Base-by-base conservation (phyloP, 2,888 invertebrate species). In the Drosophila demipolita region DNA sequence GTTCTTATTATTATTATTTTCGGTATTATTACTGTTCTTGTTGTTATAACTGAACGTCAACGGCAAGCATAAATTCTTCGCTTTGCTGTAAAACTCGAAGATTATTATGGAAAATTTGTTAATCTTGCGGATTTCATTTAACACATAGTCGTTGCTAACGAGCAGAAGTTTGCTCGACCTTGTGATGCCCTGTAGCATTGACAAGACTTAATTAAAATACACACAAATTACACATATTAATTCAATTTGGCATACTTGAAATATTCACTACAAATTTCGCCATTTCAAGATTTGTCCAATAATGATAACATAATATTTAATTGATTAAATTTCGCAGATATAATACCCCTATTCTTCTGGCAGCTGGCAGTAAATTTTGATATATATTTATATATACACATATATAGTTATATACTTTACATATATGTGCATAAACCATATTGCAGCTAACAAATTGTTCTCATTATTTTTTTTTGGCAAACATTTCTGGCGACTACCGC, bases 401-500 rank as follows among this genome's bases (percentile, higher is more conserved):
- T 36, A 29, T 29, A 1, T 9, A 12, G 35, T 12, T 40, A 42
- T 20, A 20, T 20, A 3, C 20, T 12, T 12, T 45, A 15, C 4
- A 23, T 23, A 1, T 7, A 23, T 40, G 40, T 40, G n/a, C 45
- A 15, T 45, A 23, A 23, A 17, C n/a, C 38, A 63, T 45, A 52
- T 65, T 65, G 65, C 50, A 64, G 65, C 65, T 65, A 50, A 29
- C 63, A 65, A 50, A 65, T 33, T 38, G 12, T 20, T 32, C 26
- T 23, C 36, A 26, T 65, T 32, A 12, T 42, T 45, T 73, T 42
- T 45, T 73, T 73, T 67, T 73, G 74, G 74, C 73, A 65, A 68
- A 59, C 35, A 60, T 68, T 64, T 68, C 23, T 15, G 59, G 59
- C 50, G 60, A 68, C 73, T 66, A 50, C 52, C 60, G 73, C 66